Conservation (phyloP, 2,797 vertebrate genomes). For the Ibycter americanus region DNA sequence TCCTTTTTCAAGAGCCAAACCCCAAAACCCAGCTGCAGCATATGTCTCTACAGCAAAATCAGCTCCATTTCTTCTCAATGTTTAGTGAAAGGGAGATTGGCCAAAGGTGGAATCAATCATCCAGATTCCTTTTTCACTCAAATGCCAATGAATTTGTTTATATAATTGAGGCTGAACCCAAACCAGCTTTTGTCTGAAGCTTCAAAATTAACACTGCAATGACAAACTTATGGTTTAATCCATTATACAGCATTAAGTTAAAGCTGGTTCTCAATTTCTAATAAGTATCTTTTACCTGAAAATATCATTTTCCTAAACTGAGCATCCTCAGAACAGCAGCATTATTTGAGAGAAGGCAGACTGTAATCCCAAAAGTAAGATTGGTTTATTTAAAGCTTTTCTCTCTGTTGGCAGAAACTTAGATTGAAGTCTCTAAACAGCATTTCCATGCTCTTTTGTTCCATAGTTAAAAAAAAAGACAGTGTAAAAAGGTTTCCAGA, state of each 20-base stretch:
- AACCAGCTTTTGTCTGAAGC: neutral
- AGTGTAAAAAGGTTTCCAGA: neutral
- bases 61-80: neutral
- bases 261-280: neutral
- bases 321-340: neutral
- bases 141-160: neutral
- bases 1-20: neutral
- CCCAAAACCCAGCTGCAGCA: neutral
- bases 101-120: neutral
- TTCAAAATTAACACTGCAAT: neutral
- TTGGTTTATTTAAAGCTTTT: neutral
- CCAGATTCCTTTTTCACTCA: neutral
- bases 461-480: neutral
- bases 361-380: neutral
- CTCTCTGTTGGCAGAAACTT: neutral
- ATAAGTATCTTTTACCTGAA: neutral
- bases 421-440: neutral
- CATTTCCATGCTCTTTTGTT: neutral
- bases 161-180: neutral
- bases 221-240: neutral
- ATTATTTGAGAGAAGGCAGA: neutral
- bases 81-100: neutral
- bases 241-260: neutral
- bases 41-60: neutral
- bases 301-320: neutral